A percentile compares a stretch with the other conserved stretches of the same genome.
Conservation (phyloP, 92 coral and sea anemone species). For the Phenganax marumi region DNA sequence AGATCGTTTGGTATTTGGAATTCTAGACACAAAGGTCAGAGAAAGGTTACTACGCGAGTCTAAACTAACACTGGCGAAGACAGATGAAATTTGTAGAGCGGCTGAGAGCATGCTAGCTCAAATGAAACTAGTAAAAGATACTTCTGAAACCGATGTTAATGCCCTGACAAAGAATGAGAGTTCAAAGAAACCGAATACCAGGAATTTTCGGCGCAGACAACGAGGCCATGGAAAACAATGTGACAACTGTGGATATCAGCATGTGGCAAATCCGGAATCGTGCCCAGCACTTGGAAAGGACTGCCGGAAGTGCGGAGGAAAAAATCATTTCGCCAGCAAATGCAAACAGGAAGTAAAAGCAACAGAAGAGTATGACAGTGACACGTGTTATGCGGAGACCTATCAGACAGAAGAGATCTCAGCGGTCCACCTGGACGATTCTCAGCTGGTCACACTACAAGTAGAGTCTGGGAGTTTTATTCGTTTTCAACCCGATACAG, state of each 20-base stretch:
- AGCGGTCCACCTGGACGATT: conserved; percentile 7
- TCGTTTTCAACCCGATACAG: background rate
- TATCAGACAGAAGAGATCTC: background rate
- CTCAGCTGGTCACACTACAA: conserved; percentile 30
- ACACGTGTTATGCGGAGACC: background rate
- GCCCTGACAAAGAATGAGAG: too few species aligned
- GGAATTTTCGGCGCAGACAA: too few species aligned
- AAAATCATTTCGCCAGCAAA: background rate
- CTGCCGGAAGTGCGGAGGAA: too few species aligned
- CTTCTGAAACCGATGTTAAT: background rate
- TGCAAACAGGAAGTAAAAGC: background rate
- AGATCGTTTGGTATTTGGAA: conserved; percentile 53
- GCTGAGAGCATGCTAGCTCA: background rate
- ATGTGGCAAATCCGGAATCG: too few species aligned
- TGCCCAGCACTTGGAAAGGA: too few species aligned
- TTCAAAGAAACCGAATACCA: too few species aligned
- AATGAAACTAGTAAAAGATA: background rate
- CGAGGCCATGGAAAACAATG: too few species aligned
- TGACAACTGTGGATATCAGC: too few species aligned
- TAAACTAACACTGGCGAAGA: background rate
- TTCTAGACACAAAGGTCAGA: conserved; percentile 53
- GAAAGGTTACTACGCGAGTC: conserved; percentile 53
- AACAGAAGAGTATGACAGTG: background rate
- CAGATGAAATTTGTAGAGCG: conserved; percentile 30
- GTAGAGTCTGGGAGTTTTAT: conserved; percentile 21